Evolutionary conservation across 2,888 invertebrate genomes (phyloP).

Genomic region (Pachycephus smyrnensis): DNA sequence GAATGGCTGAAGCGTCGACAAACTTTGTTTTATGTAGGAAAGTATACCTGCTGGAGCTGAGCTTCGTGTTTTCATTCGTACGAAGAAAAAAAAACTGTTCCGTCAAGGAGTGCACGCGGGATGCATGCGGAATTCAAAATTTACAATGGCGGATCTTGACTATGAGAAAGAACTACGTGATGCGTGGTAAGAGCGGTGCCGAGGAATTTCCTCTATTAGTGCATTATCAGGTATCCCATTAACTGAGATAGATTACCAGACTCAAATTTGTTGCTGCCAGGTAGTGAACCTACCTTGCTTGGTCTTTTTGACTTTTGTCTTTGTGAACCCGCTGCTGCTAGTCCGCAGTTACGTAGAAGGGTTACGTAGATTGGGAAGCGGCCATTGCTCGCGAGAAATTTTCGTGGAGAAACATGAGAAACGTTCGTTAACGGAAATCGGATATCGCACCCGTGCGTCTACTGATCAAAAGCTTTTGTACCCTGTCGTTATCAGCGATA

Average conservation of each 20-base stretch:
- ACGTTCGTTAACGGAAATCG: constrained; percentile 59
- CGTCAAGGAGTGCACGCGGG: background rate
- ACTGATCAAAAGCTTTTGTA: constrained; percentile 45
- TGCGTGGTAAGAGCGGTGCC: background rate
- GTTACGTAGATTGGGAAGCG: background rate
- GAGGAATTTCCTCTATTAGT: background rate
- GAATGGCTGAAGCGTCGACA: background rate
- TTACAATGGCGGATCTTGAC: background rate
- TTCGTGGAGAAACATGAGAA: background rate
- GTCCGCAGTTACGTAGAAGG: background rate
- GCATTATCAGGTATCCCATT: background rate
- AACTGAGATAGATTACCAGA: background rate
- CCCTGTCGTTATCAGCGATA: background rate
- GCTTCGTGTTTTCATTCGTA: background rate
- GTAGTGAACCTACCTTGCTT: background rate
- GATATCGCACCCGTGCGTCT: constrained; percentile 43
- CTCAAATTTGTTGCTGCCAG: background rate
- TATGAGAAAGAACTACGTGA: background rate
- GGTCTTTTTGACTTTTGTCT: background rate
- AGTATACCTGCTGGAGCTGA: background rate
- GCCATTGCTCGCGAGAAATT: background rate
- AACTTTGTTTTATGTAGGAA: background rate
- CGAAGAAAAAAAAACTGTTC: background rate
- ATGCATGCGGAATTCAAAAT: background rate
- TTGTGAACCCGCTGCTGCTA: background rate